Conservation (phyloP, 2,113 vertebrate species). For the Sakesphorus luctuosus region DNA sequence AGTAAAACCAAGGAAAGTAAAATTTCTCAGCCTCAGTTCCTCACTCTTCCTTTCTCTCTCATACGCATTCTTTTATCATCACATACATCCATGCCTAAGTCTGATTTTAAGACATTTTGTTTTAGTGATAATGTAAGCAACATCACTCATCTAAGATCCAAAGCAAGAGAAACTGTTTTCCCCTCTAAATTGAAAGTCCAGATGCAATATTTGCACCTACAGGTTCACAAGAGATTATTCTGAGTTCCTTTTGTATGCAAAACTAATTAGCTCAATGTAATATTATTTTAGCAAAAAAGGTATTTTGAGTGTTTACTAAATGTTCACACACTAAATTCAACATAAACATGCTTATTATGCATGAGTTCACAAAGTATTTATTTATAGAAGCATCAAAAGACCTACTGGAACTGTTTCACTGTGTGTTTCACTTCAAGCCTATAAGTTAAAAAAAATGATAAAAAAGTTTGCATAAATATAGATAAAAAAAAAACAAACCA, state of each 20-base stretch:
- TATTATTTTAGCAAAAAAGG: not conserved
- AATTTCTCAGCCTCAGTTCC: not conserved
- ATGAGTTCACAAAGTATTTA: not conserved
- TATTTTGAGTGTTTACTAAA: conserved; percentile 17
- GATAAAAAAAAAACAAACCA: not conserved
- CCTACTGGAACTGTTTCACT: not conserved
- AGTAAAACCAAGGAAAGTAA: not conserved
- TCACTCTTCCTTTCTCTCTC: not conserved
- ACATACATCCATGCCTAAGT: not conserved
- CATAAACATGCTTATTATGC: not conserved
- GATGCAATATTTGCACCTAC: not conserved
- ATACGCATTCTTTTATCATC: not conserved
- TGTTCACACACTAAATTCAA: not conserved
- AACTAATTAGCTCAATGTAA: not conserved
- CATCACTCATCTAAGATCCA: not conserved
- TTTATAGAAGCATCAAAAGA: not conserved
- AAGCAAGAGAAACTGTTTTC: not conserved
- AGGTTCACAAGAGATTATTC: not conserved
- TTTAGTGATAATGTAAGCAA: not conserved
- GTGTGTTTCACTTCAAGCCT: not conserved
- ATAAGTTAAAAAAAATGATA: not conserved
- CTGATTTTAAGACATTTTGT: not conserved
- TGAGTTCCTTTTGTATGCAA: not conserved
- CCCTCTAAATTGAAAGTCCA: not conserved
- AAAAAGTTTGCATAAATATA: not conserved